Percentiles rank a stretch among this genome's conserved stretches.
Conservation (phyloP, 2,113 vertebrate species). For the Trochalopteron elliotii region DNA sequence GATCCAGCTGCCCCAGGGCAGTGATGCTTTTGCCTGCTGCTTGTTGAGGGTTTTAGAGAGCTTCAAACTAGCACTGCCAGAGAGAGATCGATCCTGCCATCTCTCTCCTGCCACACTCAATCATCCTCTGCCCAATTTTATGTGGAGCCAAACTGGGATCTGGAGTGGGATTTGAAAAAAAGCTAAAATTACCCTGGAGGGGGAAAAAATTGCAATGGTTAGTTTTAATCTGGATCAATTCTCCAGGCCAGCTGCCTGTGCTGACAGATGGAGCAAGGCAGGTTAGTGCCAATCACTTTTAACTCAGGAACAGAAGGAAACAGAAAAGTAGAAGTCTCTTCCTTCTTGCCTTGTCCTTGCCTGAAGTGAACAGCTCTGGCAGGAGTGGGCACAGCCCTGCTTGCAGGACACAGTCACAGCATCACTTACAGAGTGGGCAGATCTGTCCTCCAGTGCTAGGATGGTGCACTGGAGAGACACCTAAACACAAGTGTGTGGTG, state of each 20-base stretch:
- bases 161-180: background rate
- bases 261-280: slow-evolving; percentile 9
- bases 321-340: background rate
- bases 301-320: background rate
- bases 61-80: background rate
- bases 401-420: background rate
- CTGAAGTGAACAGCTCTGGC: background rate
- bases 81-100: background rate
- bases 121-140: background rate
- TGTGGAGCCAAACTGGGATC: background rate
- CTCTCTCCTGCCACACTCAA: background rate
- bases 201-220: background rate
- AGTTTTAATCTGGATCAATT: slow-evolving; percentile 44
- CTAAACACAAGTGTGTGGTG: background rate
- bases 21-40: background rate
- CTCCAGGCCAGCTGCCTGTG: slow-evolving; percentile 25
- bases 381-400: background rate
- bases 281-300: background rate
- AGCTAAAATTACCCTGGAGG: background rate
- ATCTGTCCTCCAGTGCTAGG: background rate
- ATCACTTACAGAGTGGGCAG: background rate
- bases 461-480: background rate
- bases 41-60: background rate
- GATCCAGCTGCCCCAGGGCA: background rate
- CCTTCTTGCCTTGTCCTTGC: background rate